Percentiles rank a stretch among this genome's conserved stretches.
phyloP scores from a whole-genome alignment of 2,797 vertebrate genomes.

The Hemitrygon akajei region DNA sequence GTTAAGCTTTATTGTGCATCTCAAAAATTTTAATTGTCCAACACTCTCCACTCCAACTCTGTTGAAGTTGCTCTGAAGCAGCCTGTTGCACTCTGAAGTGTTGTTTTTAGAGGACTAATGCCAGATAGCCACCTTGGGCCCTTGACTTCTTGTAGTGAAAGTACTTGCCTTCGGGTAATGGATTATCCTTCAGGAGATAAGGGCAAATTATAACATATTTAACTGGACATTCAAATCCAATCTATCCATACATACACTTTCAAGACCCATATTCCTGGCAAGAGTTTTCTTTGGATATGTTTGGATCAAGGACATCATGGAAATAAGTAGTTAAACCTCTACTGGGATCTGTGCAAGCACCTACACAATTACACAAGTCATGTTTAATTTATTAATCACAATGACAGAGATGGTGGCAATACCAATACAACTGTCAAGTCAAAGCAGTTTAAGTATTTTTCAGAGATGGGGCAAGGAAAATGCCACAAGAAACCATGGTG shows the following conservation, averaged over 20 bases:
- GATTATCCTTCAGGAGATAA: not conserved
- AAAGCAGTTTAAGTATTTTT: too few relatives aligned
- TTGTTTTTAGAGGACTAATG: not conserved
- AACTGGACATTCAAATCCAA: slow-evolving; percentile 7
- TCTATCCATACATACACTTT: not conserved
- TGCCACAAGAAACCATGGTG: not conserved
- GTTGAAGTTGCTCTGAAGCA: not conserved
- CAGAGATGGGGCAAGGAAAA: not conserved
- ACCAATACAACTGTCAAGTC: not conserved
- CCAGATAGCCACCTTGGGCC: not conserved
- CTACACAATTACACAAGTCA: not conserved
- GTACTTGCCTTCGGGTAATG: not conserved
- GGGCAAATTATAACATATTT: not conserved
- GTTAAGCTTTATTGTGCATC: not conserved
- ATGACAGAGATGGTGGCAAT: not conserved
- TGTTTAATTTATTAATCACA: not conserved
- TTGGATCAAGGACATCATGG: not conserved
- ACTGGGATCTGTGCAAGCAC: not conserved
- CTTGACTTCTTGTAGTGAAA: not conserved
- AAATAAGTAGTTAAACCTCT: not conserved
- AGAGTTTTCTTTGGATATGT: not conserved
- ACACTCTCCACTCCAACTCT: not conserved
- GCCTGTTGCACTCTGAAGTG: not conserved
- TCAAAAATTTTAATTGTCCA: not conserved
- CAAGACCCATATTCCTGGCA: not conserved